phyloP scores from a whole-genome alignment of 2,888 invertebrate genomes.

The Blera fallax region DNA sequence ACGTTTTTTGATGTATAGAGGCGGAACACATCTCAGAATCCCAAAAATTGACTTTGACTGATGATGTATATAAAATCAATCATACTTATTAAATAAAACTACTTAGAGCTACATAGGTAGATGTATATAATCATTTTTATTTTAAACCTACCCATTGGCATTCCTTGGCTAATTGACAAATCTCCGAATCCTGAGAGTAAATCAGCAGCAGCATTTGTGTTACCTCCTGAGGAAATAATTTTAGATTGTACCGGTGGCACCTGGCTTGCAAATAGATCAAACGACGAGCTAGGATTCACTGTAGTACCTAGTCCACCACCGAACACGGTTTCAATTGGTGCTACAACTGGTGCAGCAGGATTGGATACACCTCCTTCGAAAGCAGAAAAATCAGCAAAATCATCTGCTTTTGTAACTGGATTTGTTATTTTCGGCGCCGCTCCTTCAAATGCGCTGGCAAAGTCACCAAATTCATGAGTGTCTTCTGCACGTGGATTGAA shows the following conservation, averaged over 20 bases:
- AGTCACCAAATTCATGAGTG: slow-evolving; percentile 89
- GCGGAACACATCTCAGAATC: too few relatives aligned
- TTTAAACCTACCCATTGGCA: slow-evolving; percentile 80
- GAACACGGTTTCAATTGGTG: slow-evolving; percentile 48
- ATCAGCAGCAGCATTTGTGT: slow-evolving; percentile 77
- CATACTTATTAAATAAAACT: too few relatives aligned
- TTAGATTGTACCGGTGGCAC: slow-evolving; percentile 6
- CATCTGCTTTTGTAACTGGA: slow-evolving; percentile 82
- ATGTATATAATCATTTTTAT: background rate
- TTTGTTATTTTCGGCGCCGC: slow-evolving; percentile 58
- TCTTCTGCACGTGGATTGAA: slow-evolving; percentile 82
- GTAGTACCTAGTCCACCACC: slow-evolving; percentile 25
- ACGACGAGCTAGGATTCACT: slow-evolving; percentile 39
- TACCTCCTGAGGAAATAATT: slow-evolving; percentile 41
- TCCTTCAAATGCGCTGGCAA: slow-evolving; percentile 86
- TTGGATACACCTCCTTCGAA: slow-evolving; percentile 82
- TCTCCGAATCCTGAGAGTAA: slow-evolving; percentile 83
- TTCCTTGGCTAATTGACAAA: slow-evolving; percentile 80
- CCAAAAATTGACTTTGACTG: too few relatives aligned
- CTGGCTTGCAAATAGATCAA: slow-evolving; percentile 76
- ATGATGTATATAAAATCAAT: too few relatives aligned
- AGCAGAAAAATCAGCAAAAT: slow-evolving; percentile 92
- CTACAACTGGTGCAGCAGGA: slow-evolving; percentile 47
- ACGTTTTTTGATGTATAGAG: too few relatives aligned
- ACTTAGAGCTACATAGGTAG: too few relatives aligned